phyloP scores from a whole-genome alignment of 2,113 vertebrate species.

The Gasterosteus nipponicus region DNA sequence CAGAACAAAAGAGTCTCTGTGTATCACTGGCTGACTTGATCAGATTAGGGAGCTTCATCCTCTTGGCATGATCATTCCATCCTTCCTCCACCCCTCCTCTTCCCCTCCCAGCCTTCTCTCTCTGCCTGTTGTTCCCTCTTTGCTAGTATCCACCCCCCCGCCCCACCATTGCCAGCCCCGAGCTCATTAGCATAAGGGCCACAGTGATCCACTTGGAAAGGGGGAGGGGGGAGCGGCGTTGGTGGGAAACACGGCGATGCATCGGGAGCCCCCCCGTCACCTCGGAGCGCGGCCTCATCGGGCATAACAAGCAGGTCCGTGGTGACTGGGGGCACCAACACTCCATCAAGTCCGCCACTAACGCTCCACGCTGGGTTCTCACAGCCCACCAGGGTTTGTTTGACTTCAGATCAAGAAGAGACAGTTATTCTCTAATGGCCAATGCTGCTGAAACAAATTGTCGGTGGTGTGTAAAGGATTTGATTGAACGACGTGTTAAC shows the following conservation, averaged over 20 bases:
- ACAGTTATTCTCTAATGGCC: not conserved
- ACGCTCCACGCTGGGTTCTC: not conserved
- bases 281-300: conserved; percentile 18
- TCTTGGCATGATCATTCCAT: conserved; percentile 51
- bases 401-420: not conserved
- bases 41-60: conserved; percentile 63
- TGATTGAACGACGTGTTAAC: no score
- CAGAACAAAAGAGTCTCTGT: conserved; percentile 58
- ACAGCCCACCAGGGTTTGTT: not conserved
- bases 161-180: not conserved
- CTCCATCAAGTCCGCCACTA: not conserved
- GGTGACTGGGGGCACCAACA: not conserved
- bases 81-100: conserved; percentile 15
- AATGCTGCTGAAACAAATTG: not conserved
- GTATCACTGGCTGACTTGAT: conserved; percentile 61
- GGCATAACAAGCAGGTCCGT: conserved; percentile 20
- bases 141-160: conserved; percentile 11
- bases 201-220: conserved; percentile 44
- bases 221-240: conserved; percentile 29
- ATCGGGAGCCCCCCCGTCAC: conserved; percentile 34
- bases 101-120: not conserved
- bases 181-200: conserved; percentile 51
- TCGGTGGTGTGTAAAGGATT: not conserved
- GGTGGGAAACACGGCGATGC: conserved; percentile 25
- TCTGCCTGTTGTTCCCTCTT: conserved; percentile 38